Conservation (phyloP, 2,113 vertebrate species). For the Melanostigma gelatinosum region DNA sequence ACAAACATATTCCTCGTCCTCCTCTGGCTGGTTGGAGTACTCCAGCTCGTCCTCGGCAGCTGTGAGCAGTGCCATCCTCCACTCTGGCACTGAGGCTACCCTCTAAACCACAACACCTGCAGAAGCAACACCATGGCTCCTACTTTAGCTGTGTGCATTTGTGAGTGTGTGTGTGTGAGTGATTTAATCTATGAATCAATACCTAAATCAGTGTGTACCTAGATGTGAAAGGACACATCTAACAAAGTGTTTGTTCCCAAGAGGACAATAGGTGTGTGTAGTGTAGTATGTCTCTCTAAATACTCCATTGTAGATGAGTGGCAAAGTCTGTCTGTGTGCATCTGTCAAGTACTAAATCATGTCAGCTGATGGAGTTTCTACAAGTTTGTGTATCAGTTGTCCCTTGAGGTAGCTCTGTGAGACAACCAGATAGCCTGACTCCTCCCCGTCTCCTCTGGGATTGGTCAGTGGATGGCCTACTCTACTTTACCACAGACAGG, state of each 20-base stretch:
- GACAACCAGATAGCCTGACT: conserved; percentile 45
- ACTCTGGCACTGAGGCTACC: conserved; percentile 15
- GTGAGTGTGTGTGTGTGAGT: conserved; percentile 21
- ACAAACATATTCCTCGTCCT: conserved; percentile 54
- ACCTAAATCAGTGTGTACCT: background rate
- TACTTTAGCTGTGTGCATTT: conserved; percentile 6
- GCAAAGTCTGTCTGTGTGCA: conserved; percentile 5
- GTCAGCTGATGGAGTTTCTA: conserved; percentile 32
- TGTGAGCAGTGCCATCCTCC: conserved; percentile 63
- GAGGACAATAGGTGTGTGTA: background rate
- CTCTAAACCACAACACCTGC: conserved; percentile 22
- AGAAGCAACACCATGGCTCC: conserved; percentile 46
- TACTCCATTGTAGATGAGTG: conserved; percentile 28
- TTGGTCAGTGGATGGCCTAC: conserved; percentile 52
- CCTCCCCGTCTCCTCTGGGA: conserved; percentile 62
- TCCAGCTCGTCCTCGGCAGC: conserved; percentile 47
- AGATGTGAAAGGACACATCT: conserved; percentile 9
- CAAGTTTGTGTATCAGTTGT: conserved; percentile 55
- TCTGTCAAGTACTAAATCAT: background rate
- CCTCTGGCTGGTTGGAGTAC: conserved; percentile 21
- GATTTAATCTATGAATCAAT: conserved; percentile 9
- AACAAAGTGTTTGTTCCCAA: background rate
- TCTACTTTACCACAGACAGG: conserved; percentile 38
- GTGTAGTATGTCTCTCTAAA: conserved; percentile 5
- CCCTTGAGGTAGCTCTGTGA: conserved; percentile 16